A percentile compares a stretch with the other conserved stretches of the same genome.
Conservation (phyloP, 2,113 vertebrate species). For the Zosterops hypoxanthus region DNA sequence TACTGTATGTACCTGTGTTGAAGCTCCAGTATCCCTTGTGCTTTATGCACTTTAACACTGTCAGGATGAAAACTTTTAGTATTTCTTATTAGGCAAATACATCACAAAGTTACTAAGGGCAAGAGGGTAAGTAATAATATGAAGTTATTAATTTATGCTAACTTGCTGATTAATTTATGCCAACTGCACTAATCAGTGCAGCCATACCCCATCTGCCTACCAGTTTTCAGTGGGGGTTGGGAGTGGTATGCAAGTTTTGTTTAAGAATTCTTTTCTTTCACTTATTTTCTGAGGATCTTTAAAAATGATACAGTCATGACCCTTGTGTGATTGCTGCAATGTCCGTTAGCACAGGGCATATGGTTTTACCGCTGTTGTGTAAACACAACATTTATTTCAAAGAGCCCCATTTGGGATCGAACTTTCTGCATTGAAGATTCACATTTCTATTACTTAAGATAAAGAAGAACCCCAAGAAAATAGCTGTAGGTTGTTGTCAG, state of each 20-base stretch:
- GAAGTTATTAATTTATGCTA: neutral
- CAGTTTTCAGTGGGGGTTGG: fast-evolving
- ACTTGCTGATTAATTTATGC: neutral
- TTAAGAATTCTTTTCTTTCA: neutral
- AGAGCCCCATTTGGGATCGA: neutral
- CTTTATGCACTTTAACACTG: neutral
- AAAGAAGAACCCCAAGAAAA: neutral
- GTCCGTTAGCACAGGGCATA: neutral
- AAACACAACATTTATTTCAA: neutral
- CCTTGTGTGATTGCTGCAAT: neutral
- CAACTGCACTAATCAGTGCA: neutral
- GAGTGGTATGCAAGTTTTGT: neutral
- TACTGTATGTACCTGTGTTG: neutral
- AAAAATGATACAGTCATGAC: neutral
- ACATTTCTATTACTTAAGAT: neutral
- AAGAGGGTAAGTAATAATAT: neutral
- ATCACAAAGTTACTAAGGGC: neutral
- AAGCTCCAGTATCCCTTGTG: neutral
- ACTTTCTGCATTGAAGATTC: neutral
- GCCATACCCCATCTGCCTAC: neutral
- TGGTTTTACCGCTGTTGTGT: neutral
- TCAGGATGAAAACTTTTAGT: neutral
- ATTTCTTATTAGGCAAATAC: neutral
- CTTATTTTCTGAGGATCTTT: neutral
- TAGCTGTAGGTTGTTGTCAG: neutral